Percentiles rank a stretch among this genome's conserved stretches.
Evolutionary conservation across 1,140 invertebrate species (phyloP).

Genomic region (Drosophila persimilis): DNA sequence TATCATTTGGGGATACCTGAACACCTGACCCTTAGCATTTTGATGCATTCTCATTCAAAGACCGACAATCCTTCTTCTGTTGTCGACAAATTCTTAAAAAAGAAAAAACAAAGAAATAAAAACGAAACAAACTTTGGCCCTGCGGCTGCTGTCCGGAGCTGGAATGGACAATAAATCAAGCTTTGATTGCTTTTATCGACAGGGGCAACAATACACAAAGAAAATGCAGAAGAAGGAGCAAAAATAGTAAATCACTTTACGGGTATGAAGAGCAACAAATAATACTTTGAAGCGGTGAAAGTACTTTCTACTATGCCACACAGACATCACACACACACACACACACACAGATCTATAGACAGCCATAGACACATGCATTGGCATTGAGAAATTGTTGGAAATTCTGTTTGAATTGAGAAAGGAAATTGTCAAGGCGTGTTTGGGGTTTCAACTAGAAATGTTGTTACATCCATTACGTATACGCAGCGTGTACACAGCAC

Average conservation of each 20-base stretch:
- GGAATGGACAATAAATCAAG: constrained; percentile 51
- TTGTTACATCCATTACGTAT: constrained; percentile 52
- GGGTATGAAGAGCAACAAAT: constrained; percentile 38
- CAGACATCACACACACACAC: too few species aligned
- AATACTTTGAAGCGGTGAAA: constrained; percentile 27
- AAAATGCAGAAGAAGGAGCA: background rate
- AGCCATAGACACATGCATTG: constrained; percentile 2
- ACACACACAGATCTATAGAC: background rate
- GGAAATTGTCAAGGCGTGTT: constrained; percentile 47
- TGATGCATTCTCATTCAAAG: background rate
- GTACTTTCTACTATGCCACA: background rate
- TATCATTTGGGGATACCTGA: too few species aligned
- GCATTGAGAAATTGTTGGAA: constrained; percentile 46
- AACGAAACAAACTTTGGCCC: background rate
- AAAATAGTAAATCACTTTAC: constrained; percentile 52
- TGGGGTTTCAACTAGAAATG: constrained; percentile 26
- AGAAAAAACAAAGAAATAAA: too few species aligned
- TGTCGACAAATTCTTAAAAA: constrained; percentile 30
- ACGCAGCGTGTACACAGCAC: constrained; percentile 37
- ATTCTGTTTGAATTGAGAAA: constrained; percentile 16
- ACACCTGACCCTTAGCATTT: background rate
- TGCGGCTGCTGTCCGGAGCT: constrained; percentile 27
- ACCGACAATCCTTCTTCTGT: background rate
- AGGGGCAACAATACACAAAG: constrained; percentile 31
- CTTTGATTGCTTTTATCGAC: constrained; percentile 60